Base-by-base conservation (phyloP, 2,888 invertebrate genomes). In the Agelastica alni region DNA sequence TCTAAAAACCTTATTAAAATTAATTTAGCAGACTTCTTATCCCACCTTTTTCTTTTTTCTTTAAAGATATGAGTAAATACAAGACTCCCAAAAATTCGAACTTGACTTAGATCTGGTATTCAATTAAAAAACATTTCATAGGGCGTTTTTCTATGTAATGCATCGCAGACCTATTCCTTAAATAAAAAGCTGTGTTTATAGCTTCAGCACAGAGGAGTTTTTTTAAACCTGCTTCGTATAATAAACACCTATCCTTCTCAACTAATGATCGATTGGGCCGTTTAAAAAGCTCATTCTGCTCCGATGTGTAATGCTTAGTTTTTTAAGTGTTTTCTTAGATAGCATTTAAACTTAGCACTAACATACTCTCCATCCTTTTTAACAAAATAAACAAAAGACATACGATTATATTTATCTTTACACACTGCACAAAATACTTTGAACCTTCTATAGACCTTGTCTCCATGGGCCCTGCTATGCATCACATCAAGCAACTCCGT, bases 191-290 rank as follows among this genome's bases (percentile, higher is more conserved):
- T 5, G 59, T 60, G 45, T 62, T 56, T 12, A 58, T 47, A 2
- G 63, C 60, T 57, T 66, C 62, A 17, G 56, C 62, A 62, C 63
- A 64, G 56, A 61, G 61, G 10, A 32, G 34, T 36, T 60, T 63
- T 9, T 55, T 47, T 7, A 60, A 37, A 16, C 56, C 46, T 31
- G 52, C 58, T 44, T 66, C 61, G 26, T n/a, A 3, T 9, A 2
- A 22, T 22, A 7, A 5, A 22, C 22, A 22, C 7, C 22, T 22
- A 7, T 22, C 4, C 22, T 22, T 22, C 4, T 22, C 7, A 4
- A 22, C 22, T 22, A 22, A 22, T 22, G 22, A 22, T 7, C 22
- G 4, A 22, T 22, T 22, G 4, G 7, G 22, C 22, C 22, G 22
- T 22, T 22, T 7, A 22, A 7, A 22, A 22, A 22, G 22, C 22